Evolutionary conservation across 2,113 vertebrate genomes (phyloP).

Genomic region (Tilapia sparmanii): DNA sequence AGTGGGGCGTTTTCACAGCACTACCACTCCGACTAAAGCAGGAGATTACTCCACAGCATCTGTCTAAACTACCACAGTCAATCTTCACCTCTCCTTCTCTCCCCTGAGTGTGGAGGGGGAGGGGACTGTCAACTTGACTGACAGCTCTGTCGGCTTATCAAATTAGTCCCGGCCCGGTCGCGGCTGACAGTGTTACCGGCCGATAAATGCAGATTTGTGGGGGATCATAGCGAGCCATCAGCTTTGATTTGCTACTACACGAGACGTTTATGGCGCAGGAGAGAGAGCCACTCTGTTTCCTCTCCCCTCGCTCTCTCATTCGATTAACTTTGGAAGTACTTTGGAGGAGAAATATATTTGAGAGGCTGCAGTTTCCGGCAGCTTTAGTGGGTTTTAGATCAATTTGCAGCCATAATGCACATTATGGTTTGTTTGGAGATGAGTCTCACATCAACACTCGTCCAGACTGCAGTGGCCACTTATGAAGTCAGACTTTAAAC

Average conservation of each 20-base stretch:
- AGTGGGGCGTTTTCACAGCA: fast-evolving
- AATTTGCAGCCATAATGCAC: neutral
- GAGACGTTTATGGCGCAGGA: slow-evolving; percentile 21
- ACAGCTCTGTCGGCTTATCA: slow-evolving; percentile 43
- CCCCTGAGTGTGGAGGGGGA: neutral
- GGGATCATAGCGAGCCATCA: slow-evolving; percentile 36
- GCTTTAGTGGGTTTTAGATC: slow-evolving; percentile 2
- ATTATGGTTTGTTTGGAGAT: slow-evolving; percentile 11
- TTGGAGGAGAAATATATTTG: neutral
- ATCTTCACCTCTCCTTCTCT: neutral
- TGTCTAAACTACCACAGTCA: neutral
- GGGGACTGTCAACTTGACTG: slow-evolving; percentile 42
- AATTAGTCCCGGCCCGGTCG: slow-evolving; percentile 22
- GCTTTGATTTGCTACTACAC: slow-evolving; percentile 43
- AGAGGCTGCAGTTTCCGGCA: slow-evolving; percentile 13
- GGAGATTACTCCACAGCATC: neutral
- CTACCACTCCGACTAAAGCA: neutral
- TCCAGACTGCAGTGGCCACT: neutral
- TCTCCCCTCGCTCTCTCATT: neutral
- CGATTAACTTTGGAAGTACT: neutral
- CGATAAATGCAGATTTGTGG: slow-evolving; percentile 56
- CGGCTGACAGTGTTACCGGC: slow-evolving; percentile 30
- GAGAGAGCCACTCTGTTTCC: neutral
- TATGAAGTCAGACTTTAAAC: neutral
- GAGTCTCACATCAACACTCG: neutral